Percentiles rank a stretch among this genome's conserved stretches.
These are phyloP conservation scores for Thyatira batis DNA, from an alignment of 2,888 invertebrate genomes.

Conservation along the genomic window DNA sequence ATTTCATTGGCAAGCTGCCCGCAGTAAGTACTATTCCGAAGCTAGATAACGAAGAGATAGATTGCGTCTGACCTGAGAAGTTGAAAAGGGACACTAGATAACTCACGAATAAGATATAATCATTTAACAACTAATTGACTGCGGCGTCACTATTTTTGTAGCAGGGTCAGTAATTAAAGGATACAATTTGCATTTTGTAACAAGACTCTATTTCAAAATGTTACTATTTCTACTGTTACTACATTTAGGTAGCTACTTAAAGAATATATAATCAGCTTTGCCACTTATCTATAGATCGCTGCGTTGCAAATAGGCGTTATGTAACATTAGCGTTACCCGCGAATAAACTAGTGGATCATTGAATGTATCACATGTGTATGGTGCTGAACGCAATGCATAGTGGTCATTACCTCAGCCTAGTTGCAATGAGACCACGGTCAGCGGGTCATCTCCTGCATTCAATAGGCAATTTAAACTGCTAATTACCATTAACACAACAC, in stretches of 20 bases:
- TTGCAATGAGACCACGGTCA: slow-evolving; percentile 55
- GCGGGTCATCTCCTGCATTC: slow-evolving; percentile 43
- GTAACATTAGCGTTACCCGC: slow-evolving; percentile 32
- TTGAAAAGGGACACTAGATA: neutral
- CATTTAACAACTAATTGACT: neutral
- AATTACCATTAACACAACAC: neutral
- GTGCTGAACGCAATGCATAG: slow-evolving; percentile 15
- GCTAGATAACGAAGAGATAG: neutral
- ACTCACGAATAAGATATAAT: neutral
- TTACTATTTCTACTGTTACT: too few species aligned
- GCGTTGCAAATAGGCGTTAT: slow-evolving; percentile 9
- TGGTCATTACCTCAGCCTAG: slow-evolving; percentile 21
- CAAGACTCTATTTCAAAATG: too few species aligned
- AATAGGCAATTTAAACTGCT: slow-evolving; percentile 4
- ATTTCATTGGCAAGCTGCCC: neutral
- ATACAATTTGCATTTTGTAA: too few species aligned
- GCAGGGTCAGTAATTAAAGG: slow-evolving; percentile 28
- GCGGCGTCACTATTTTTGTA: too few species aligned
- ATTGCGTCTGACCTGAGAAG: neutral
- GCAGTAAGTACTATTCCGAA: neutral
- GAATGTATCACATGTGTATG: slow-evolving; percentile 5
- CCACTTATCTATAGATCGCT: too few species aligned
- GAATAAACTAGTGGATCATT: slow-evolving; percentile 9
- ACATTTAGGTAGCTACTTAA: too few species aligned
- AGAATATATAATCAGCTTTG: too few species aligned